These are phyloP conservation scores for Cosmopolites sordidus DNA, from an alignment of 2,888 invertebrate genomes.

Conservation along the genomic window DNA sequence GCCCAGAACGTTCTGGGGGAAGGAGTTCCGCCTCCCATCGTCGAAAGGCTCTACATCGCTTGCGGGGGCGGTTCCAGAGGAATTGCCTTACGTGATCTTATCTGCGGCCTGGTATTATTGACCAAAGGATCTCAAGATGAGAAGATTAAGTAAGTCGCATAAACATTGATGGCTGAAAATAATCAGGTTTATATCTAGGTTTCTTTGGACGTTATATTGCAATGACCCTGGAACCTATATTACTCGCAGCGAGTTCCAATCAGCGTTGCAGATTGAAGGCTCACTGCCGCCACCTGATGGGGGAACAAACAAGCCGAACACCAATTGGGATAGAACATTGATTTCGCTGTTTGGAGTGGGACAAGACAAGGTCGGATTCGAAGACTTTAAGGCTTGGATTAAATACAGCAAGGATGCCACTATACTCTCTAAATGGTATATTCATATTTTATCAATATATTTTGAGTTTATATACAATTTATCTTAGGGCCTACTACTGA, in stretches of 20 bases:
- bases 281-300: slow-evolving; percentile 35
- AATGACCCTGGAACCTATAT: slow-evolving; percentile 75
- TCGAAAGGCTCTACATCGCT: slow-evolving; percentile 77
- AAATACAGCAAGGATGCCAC: slow-evolving; percentile 71
- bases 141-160: slow-evolving; percentile 63
- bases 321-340: slow-evolving; percentile 44
- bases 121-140: slow-evolving; percentile 82
- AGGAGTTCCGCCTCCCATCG: slow-evolving; percentile 75
- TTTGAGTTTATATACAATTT: no score
- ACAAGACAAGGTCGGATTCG: slow-evolving; percentile 60
- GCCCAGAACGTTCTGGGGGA: slow-evolving; percentile 82
- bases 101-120: slow-evolving; percentile 81
- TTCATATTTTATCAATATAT: no score
- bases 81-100: slow-evolving; percentile 74
- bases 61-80: slow-evolving; percentile 82
- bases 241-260: slow-evolving; percentile 68
- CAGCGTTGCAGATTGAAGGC: slow-evolving; percentile 57
- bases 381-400: slow-evolving; percentile 78
- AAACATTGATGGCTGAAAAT: background rate
- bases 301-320: slow-evolving; percentile 34
- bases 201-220: slow-evolving; percentile 81
- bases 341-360: slow-evolving; percentile 46
- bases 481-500: no score
- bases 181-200: slow-evolving; percentile 50
- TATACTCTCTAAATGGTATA: slow-evolving; percentile 71